phyloP scores from a whole-genome alignment of 2,797 vertebrate species.

The Acanthurus lineatus region DNA sequence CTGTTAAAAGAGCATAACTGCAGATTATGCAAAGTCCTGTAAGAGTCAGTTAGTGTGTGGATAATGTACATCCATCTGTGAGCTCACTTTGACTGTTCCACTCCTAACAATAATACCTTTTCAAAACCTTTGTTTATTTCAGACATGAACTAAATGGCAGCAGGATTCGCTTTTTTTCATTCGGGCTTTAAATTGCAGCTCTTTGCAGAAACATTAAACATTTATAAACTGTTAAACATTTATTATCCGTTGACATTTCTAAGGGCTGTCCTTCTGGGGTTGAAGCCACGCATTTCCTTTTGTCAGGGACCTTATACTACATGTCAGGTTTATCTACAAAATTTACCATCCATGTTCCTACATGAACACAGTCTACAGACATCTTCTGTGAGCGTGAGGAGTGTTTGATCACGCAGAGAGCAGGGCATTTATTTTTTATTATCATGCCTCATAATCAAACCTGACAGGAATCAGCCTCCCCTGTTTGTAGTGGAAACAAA shows the following conservation, averaged over 20 bases:
- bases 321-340: neutral
- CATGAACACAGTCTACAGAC: neutral
- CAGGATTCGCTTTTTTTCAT: neutral
- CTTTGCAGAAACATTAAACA: neutral
- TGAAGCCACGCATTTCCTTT: neutral
- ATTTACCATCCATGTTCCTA: neutral
- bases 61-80: too few relatives aligned
- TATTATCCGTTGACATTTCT: neutral
- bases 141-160: neutral
- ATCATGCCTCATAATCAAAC: neutral
- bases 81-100: too few relatives aligned
- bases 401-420: constrained; percentile 2
- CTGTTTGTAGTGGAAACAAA: constrained; percentile 8
- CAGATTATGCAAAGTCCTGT: neutral
- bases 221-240: neutral
- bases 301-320: neutral
- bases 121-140: neutral
- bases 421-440: neutral
- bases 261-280: neutral
- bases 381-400: neutral
- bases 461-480: neutral
- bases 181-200: neutral
- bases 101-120: neutral
- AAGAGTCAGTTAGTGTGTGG: neutral
- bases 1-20: neutral